Evolutionary conservation across 2,797 vertebrate species (phyloP).

Genomic region (Sebastes kiyomatsui): DNA sequence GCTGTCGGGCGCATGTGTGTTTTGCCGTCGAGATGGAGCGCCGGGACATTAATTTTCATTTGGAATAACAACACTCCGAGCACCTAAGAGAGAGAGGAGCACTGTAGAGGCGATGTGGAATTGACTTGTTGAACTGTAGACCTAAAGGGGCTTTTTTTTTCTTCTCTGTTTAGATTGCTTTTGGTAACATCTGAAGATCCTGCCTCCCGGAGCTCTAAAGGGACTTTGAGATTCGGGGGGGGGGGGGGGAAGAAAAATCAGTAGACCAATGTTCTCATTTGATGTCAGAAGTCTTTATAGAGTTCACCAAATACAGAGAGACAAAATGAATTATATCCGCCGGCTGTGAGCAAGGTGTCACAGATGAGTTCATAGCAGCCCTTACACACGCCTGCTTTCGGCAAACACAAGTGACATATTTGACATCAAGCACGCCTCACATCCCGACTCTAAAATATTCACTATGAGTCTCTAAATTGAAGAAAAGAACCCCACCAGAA

Average conservation of each 20-base stretch:
- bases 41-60: constrained; percentile 61
- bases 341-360: constrained; percentile 26
- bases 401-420: constrained; percentile 11
- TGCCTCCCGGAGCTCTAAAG: constrained; percentile 20
- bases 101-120: constrained; percentile 27
- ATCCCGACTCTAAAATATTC: constrained; percentile 9
- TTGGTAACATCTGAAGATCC: constrained; percentile 40
- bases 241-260: neutral
- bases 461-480: neutral
- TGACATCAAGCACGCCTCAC: constrained; percentile 14
- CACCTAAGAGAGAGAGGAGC: neutral
- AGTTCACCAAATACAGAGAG: constrained; percentile 18
- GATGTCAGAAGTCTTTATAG: constrained; percentile 28
- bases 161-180: constrained; percentile 41
- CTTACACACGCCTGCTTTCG: neutral
- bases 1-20: neutral
- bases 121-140: constrained; percentile 53
- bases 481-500: neutral
- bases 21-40: neutral
- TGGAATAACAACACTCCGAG: constrained; percentile 36
- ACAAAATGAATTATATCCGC: constrained; percentile 13
- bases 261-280: constrained; percentile 15
- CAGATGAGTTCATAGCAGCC: constrained; percentile 1
- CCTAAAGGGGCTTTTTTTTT: constrained; percentile 27
- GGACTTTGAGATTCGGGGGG: neutral